Evolutionary conservation across 2,113 vertebrate species (phyloP), one percentile per base, ranked within the genome.

Genomic region (Rattus rattus): DNA sequence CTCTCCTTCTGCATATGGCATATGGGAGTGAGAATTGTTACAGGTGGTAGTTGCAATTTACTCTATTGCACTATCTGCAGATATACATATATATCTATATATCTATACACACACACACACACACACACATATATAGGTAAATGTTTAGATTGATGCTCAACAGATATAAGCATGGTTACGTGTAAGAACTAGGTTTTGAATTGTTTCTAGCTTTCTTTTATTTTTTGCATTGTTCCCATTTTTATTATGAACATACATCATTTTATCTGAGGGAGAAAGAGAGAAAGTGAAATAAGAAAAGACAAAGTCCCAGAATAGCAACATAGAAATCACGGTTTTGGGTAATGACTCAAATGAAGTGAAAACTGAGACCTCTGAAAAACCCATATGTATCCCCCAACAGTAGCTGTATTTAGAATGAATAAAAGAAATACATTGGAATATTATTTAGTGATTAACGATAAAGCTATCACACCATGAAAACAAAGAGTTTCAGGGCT

Each of bases 281-380:
- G 6, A 88, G n/a, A 52, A 95, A 95, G 36, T 56, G 69, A 90
- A 91, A 76, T 73, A 61, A 96, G 72, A 91, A 47, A 63, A 85
- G 72, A 91, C 54, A 63, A 85, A 90, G 65, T 69, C 14, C 3
- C 33, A 88, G 30, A 88, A 80, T 36, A 95, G 67, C 19, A 65
- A 95, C 73, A 12, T 10, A 92, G 49, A 77, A 92, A 54, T 88
- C 43, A 70, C 30, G 16, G 12, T 88, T n/a, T 8, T 30, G 73
- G 39, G 17, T 67, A 61, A 33, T 90, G 61, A 93, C 6, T 59
- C 43, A 94, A 88, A 69, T 39, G 54, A 28, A 83, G 36, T 81
- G 72, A 93, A 92, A 95, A 77, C 26, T 61, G 86, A 87, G 69
- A 49, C 16, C 59, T 2, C 26, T 19, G 69, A 70, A 75, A 72